Evolutionary conservation across 2,113 vertebrate genomes (phyloP).

Genomic region (Ammodytes marinus): DNA sequence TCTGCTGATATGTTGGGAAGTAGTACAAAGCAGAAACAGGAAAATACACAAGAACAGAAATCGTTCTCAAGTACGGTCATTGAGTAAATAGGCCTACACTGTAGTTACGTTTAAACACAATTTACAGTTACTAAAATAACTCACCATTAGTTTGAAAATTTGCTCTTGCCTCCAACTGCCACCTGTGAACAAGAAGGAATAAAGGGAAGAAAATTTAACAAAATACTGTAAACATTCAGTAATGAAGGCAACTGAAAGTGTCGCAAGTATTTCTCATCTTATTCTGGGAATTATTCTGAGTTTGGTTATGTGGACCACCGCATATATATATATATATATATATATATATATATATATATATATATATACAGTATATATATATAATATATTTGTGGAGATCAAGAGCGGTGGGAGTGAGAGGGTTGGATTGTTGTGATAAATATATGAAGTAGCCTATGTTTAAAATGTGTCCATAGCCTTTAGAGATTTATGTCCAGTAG

Average conservation of each 20-base stretch:
- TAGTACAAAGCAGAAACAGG: background rate
- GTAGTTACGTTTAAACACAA: background rate
- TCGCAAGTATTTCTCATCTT: background rate
- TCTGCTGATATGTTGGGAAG: background rate
- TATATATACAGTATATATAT: too few relatives aligned
- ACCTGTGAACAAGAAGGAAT: conserved; percentile 59
- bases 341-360: too few relatives aligned
- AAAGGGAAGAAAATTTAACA: background rate
- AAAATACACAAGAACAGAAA: background rate
- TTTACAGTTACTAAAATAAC: conserved; percentile 32
- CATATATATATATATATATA: too few relatives aligned
- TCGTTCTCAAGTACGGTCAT: background rate
- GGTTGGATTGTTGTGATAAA: background rate
- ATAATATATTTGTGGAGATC: background rate
- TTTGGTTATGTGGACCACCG: too few relatives aligned
- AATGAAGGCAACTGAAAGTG: background rate
- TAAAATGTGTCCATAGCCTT: background rate
- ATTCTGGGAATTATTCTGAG: background rate
- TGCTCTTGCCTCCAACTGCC: conserved; percentile 72
- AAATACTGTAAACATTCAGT: background rate
- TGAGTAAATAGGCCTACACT: background rate
- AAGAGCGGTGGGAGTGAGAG: background rate
- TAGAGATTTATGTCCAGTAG: background rate
- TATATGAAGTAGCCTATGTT: background rate
- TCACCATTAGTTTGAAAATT: conserved; percentile 76